Conservation (phyloP, 2,113 vertebrate genomes). For the Forbesichthys agassizii region DNA sequence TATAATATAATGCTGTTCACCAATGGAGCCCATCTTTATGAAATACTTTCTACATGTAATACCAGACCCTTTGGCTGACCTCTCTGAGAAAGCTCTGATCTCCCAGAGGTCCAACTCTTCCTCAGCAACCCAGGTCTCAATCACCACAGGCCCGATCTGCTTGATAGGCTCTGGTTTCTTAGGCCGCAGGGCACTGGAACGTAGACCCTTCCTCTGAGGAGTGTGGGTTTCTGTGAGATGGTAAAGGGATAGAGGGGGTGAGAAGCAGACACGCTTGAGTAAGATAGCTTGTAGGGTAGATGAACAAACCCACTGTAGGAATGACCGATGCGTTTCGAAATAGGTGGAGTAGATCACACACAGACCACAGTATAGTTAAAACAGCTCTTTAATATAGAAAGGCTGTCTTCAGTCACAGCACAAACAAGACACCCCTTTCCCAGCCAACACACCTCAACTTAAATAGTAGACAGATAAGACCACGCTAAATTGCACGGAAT, state of each 20-base stretch:
- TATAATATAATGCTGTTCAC: not conserved
- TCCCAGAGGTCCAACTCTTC: constrained; percentile 98
- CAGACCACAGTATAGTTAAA: too few relatives aligned
- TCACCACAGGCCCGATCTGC: constrained; percentile 96
- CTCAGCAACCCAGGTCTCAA: constrained; percentile 97
- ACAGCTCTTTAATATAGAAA: too few relatives aligned
- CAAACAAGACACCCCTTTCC: too few relatives aligned
- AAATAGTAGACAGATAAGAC: too few relatives aligned
- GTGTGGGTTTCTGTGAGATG: constrained; percentile 89
- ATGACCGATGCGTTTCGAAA: too few relatives aligned
- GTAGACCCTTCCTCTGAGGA: constrained; percentile 82
- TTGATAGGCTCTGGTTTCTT: constrained; percentile 96
- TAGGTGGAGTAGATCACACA: too few relatives aligned
- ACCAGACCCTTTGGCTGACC: constrained; percentile 67
- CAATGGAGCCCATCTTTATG: not conserved
- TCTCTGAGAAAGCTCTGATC: constrained; percentile 98
- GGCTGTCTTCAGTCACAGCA: too few relatives aligned
- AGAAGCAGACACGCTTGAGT: not conserved
- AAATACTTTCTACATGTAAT: not conserved
- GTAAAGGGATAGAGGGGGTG: not conserved
- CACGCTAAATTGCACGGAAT: too few relatives aligned
- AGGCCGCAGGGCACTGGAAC: constrained; percentile 92
- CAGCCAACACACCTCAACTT: too few relatives aligned
- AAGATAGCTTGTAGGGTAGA: not conserved
- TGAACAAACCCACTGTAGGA: too few relatives aligned